A percentile compares a stretch with the other conserved stretches of the same genome.
These are phyloP conservation scores for Yponomeuta cagnagella DNA, from an alignment of 2,888 invertebrate species.

Conservation along the genomic window DNA sequence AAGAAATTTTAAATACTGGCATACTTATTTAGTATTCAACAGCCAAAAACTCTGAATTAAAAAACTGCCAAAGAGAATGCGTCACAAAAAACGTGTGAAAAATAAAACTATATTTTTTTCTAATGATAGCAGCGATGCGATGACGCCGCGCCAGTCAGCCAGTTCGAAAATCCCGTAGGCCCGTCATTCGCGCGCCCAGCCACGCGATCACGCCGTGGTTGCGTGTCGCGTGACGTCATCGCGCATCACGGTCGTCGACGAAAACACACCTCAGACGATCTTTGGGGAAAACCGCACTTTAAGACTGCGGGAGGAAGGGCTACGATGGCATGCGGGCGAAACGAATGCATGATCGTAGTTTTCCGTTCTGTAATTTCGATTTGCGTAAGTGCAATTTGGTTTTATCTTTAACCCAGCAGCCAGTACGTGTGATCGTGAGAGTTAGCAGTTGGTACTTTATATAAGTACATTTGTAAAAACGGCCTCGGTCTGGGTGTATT, in stretches of 20 bases:
- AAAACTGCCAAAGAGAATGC: too few species aligned
- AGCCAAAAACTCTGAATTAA: too few species aligned
- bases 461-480: too few species aligned
- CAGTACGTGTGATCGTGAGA: background rate
- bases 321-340: background rate
- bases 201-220: slow-evolving; percentile 18
- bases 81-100: too few species aligned
- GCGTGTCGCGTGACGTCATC: slow-evolving; percentile 17
- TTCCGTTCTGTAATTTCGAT: slow-evolving; percentile 40
- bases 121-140: too few species aligned
- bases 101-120: too few species aligned
- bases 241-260: slow-evolving; percentile 14
- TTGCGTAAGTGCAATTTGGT: slow-evolving; percentile 34
- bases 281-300: background rate
- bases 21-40: too few species aligned
- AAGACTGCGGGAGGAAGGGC: background rate
- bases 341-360: slow-evolving; percentile 34
- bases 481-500: too few species aligned
- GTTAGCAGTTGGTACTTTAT: too few species aligned
- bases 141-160: background rate
- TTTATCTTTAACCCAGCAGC: background rate
- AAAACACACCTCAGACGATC: background rate
- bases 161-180: slow-evolving; percentile 11
- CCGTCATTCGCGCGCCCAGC: slow-evolving; percentile 2
- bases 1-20: too few species aligned